A percentile compares a stretch with the other conserved stretches of the same genome.
These are phyloP conservation scores for Stigmatopora nigra DNA, from an alignment of 2,113 vertebrate species.

Conservation along the genomic window DNA sequence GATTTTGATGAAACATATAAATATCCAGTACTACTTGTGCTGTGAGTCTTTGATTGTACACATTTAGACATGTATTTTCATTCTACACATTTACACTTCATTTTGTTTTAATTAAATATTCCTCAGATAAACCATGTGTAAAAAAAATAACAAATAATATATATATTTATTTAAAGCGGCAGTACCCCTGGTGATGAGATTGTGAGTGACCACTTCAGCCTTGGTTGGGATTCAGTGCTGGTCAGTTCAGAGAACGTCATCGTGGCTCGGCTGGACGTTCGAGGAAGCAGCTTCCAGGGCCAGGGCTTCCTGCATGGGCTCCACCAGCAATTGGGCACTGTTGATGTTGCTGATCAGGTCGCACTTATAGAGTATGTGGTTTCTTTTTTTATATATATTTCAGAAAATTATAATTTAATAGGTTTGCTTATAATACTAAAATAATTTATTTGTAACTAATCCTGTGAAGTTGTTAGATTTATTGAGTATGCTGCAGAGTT, in stretches of 20 bases:
- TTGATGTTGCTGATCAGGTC: constrained; percentile 90
- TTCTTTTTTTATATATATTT: background rate
- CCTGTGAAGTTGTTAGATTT: background rate
- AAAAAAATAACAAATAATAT: background rate
- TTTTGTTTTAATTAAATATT: background rate
- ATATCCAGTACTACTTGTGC: constrained; percentile 62
- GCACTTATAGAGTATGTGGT: background rate
- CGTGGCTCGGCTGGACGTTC: constrained; percentile 86
- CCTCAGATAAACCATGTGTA: background rate
- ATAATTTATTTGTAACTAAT: background rate
- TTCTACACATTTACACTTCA: background rate
- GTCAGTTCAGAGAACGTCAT: constrained; percentile 85
- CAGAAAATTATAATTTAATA: background rate
- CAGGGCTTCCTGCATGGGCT: constrained; percentile 89
- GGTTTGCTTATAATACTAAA: no score
- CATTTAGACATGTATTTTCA: background rate
- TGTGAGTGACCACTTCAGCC: constrained; percentile 82
- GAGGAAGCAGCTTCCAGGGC: constrained; percentile 90
- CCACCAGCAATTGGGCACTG: constrained; percentile 79
- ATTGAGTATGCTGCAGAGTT: background rate
- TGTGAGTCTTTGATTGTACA: constrained; percentile 49
- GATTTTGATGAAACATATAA: constrained; percentile 54
- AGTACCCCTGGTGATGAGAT: constrained; percentile 85
- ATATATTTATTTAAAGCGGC: constrained; percentile 64
- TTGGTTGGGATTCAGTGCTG: constrained; percentile 92